Evolutionary conservation across 2,888 invertebrate genomes (phyloP).

Genomic region (Callosobruchus maculatus): DNA sequence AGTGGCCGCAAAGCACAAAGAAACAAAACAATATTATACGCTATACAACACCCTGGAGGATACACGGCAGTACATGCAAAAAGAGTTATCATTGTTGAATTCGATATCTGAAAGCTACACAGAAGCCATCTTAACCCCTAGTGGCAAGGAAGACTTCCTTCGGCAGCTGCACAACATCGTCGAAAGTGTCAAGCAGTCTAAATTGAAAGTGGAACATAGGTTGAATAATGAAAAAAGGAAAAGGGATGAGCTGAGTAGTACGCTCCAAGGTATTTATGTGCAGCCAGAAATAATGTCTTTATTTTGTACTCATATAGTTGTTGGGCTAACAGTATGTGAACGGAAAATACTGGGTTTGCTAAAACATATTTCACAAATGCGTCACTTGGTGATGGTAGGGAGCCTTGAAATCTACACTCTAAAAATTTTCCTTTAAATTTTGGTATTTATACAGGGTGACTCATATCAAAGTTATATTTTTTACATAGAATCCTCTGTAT

Average conservation of each 20-base stretch:
- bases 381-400: too few relatives aligned
- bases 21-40: conserved; percentile 96
- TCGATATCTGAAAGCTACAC: conserved; percentile 87
- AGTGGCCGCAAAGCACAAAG: conserved; percentile 93
- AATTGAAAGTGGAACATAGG: conserved; percentile 63
- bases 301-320: too few relatives aligned
- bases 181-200: conserved; percentile 83
- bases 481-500: too few relatives aligned
- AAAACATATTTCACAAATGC: too few relatives aligned
- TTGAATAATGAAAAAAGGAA: conserved; percentile 62
- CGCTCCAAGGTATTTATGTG: conserved; percentile 44
- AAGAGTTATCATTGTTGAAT: conserved; percentile 84
- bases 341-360: too few relatives aligned
- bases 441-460: too few relatives aligned
- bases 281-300: too few relatives aligned
- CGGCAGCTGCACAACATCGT: conserved; percentile 87
- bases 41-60: conserved; percentile 94
- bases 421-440: too few relatives aligned
- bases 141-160: conserved; percentile 84
- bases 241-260: conserved; percentile 63
- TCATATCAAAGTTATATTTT: too few relatives aligned
- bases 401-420: too few relatives aligned
- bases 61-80: conserved; percentile 87
- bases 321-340: too few relatives aligned
- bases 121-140: conserved; percentile 77